phyloP scores from a whole-genome alignment of 2,797 vertebrate species.

The Caiman crocodilus region DNA sequence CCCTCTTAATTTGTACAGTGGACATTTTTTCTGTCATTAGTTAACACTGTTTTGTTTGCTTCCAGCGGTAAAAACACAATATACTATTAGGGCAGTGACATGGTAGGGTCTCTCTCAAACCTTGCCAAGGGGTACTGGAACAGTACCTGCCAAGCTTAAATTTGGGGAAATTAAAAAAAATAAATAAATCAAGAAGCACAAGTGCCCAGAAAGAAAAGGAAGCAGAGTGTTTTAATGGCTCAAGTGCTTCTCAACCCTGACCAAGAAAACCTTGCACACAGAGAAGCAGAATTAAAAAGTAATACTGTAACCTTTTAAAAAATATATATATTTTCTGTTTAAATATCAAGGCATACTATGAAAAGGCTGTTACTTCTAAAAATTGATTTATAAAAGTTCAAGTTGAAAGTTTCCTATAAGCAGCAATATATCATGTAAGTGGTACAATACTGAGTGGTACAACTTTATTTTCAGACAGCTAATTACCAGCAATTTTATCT shows the following conservation, averaged over 20 bases:
- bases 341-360: background rate
- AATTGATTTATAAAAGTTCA: background rate
- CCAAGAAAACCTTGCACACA: background rate
- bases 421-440: background rate
- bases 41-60: background rate
- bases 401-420: background rate
- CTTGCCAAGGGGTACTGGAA: background rate
- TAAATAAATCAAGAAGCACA: too few relatives aligned
- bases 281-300: background rate
- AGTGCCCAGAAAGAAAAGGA: background rate
- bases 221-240: background rate
- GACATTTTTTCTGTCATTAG: background rate
- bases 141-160: background rate
- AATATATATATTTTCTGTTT: background rate
- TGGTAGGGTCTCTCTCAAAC: background rate
- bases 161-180: background rate
- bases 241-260: background rate
- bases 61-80: background rate
- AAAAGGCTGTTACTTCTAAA: background rate
- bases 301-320: background rate
- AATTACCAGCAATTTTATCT: background rate
- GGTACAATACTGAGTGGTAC: background rate
- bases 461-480: constrained; percentile 2
- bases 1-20: background rate
- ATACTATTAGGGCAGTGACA: background rate